phyloP scores from a whole-genome alignment of 1,140 invertebrate genomes.

The Drosophila arizonae region DNA sequence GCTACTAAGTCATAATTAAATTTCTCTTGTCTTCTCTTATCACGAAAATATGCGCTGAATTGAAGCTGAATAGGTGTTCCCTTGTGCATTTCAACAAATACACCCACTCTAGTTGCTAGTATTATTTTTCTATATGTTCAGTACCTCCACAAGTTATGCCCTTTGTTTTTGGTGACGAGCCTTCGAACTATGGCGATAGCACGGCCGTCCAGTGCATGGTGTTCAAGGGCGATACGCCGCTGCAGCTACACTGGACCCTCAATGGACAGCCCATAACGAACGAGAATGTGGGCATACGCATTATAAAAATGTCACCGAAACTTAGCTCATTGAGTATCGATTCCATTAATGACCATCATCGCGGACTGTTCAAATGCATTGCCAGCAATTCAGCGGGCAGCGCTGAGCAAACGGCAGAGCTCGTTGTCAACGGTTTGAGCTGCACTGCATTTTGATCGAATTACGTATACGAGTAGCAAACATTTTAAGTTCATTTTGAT shows the following conservation, averaged over 20 bases:
- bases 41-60: constrained; percentile 12
- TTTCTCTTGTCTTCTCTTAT: too few species aligned
- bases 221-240: constrained; percentile 89
- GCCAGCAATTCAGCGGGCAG: constrained; percentile 87
- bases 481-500: constrained; percentile 21
- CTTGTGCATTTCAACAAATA: background rate
- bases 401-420: constrained; percentile 85
- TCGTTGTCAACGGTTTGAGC: constrained; percentile 86
- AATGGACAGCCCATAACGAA: constrained; percentile 84
- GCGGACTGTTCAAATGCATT: constrained; percentile 89
- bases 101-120: background rate
- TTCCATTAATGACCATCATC: constrained; percentile 87
- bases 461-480: background rate
- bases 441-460: constrained; percentile 1
- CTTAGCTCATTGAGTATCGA: constrained; percentile 89
- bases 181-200: constrained; percentile 87
- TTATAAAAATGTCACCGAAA: constrained; percentile 85
- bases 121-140: constrained; percentile 22
- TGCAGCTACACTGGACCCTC: constrained; percentile 90
- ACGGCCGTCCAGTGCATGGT: constrained; percentile 87
- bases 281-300: constrained; percentile 83
- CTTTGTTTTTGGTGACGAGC: constrained; percentile 88
- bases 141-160: constrained; percentile 88
- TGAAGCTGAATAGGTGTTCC: background rate
- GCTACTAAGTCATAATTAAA: too few species aligned